Percentiles rank a stretch among this genome's conserved stretches.
These are phyloP conservation scores for Hydrotaea diabolus DNA, from an alignment of 2,888 invertebrate genomes.

Conservation along the genomic window DNA sequence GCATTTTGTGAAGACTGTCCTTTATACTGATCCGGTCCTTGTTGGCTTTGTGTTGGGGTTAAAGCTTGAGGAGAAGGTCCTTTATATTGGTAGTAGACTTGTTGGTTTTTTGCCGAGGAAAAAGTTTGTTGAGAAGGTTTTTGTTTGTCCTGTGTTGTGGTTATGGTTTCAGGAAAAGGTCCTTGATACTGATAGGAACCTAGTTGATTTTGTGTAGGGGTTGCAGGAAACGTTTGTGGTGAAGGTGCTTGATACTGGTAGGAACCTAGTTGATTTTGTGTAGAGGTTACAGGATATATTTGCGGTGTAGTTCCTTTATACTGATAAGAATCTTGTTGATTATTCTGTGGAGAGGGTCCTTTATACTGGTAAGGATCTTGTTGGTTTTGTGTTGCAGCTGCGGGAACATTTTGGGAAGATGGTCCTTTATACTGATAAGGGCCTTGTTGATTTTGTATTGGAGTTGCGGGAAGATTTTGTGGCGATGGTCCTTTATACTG, in stretches of 20 bases:
- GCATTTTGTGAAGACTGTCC: background rate
- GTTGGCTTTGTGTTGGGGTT: background rate
- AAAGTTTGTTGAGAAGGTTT: background rate
- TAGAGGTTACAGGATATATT: background rate
- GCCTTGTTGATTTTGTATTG: too few relatives aligned
- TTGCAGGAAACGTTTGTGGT: background rate
- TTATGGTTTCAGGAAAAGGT: too few relatives aligned
- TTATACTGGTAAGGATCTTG: background rate
- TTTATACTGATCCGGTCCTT: background rate
- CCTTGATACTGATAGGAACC: background rate
- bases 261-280: too few relatives aligned
- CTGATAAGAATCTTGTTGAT: background rate
- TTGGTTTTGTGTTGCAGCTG: background rate
- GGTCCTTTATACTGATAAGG: background rate
- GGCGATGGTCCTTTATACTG: background rate
- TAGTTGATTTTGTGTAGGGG: background rate
- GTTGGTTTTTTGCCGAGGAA: background rate
- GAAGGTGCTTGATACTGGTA: background rate
- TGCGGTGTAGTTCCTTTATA: background rate
- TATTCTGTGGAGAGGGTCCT: too few relatives aligned
- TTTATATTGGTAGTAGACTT: background rate
- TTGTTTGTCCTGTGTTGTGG: background rate
- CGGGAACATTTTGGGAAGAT: background rate
- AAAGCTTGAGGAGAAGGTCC: background rate
- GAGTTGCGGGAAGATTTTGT: background rate